Conservation (phyloP, 2,113 vertebrate species). For the Mesembrinibis cayennensis region DNA sequence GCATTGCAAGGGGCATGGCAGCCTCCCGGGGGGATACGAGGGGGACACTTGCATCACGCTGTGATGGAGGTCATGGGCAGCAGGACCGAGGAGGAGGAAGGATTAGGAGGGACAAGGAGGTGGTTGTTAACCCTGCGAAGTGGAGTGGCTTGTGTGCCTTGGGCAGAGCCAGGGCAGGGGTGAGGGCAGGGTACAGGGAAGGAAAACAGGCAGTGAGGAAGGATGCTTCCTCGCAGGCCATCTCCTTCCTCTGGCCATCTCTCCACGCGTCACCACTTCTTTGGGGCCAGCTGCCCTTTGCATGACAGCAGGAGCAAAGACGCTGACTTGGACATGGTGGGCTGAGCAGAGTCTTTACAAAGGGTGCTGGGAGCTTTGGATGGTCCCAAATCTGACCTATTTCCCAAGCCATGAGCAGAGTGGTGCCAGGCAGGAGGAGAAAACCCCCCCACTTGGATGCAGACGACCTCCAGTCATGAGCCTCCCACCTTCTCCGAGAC, state of each 20-base stretch:
- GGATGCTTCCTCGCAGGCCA: neutral
- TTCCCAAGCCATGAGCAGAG: neutral
- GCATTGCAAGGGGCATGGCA: neutral
- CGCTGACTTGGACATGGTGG: neutral
- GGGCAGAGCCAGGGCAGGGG: neutral
- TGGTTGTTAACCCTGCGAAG: neutral
- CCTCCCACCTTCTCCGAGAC: accelerated
- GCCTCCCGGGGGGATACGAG: accelerated
- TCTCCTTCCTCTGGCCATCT: neutral
- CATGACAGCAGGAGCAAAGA: neutral
- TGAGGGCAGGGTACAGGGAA: neutral
- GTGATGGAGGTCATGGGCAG: neutral
- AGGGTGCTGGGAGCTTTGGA: neutral
- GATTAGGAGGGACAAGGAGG: neutral
- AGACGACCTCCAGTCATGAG: neutral
- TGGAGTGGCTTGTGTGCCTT: neutral
- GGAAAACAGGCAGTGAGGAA: neutral
- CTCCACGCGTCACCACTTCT: neutral
- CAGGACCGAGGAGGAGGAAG: neutral
- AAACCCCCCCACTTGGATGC: neutral
- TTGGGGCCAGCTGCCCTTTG: neutral
- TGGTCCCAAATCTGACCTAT: neutral
- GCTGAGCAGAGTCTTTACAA: neutral
- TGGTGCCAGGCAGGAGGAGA: neutral
- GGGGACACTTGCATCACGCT: neutral